Evolutionary conservation across 2,888 invertebrate species (phyloP).

Genomic region (Nudaria mundana): DNA sequence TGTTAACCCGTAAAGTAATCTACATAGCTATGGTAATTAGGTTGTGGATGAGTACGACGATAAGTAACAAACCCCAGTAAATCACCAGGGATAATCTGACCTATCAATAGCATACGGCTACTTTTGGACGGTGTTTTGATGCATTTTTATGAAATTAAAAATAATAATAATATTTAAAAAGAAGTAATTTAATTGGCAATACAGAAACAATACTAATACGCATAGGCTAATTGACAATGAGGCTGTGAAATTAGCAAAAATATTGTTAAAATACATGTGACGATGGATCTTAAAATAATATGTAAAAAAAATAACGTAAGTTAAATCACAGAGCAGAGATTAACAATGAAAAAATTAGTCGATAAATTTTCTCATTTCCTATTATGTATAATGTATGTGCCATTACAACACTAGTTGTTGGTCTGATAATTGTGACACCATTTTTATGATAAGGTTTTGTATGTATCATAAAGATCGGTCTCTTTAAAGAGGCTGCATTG

Average conservation of each 20-base stretch:
- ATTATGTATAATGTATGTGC: slow-evolving; percentile 10
- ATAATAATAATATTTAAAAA: slow-evolving; percentile 45
- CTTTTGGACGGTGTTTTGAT: slow-evolving; percentile 79
- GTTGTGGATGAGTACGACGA: slow-evolving; percentile 50
- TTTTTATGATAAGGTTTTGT: slow-evolving; percentile 28
- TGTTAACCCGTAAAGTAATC: slow-evolving; percentile 42
- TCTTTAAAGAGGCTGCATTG: slow-evolving; percentile 15
- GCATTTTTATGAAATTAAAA: slow-evolving; percentile 70
- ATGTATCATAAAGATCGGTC: slow-evolving; percentile 21
- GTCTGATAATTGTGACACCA: slow-evolving; percentile 21
- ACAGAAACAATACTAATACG: slow-evolving; percentile 79
- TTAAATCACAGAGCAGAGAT: slow-evolving; percentile 58
- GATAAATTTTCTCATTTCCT: slow-evolving; percentile 20
- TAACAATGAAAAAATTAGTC: slow-evolving; percentile 15
- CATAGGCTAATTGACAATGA: slow-evolving; percentile 81
- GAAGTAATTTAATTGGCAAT: slow-evolving; percentile 75
- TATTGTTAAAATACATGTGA: slow-evolving; percentile 59
- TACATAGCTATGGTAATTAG: slow-evolving; percentile 50
- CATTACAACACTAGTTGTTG: slow-evolving; percentile 16
- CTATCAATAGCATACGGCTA: slow-evolving; percentile 76
- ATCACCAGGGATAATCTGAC: slow-evolving; percentile 69
- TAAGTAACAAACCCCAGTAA: slow-evolving; percentile 59
- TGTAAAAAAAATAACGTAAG: slow-evolving; percentile 62
- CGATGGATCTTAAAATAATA: slow-evolving; percentile 69
- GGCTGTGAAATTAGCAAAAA: slow-evolving; percentile 82